Evolutionary conservation across 2,888 invertebrate genomes (phyloP).

Genomic region (Hofmannophila pseudospretella): DNA sequence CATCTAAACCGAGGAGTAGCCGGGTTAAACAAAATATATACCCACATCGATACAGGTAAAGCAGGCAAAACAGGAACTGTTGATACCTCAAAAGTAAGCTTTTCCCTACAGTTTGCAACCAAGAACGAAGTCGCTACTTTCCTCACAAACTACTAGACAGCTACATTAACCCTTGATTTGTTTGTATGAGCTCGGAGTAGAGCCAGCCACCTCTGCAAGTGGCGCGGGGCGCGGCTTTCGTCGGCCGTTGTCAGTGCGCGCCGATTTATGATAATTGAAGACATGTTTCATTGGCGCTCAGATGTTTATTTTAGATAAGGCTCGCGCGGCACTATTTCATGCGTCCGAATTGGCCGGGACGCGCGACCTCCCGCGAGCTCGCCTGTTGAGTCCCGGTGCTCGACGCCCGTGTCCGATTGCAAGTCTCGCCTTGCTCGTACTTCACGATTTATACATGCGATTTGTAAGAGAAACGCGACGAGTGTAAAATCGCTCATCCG

Average conservation of each 20-base stretch:
- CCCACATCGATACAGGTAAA: too few relatives aligned
- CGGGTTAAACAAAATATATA: too few relatives aligned
- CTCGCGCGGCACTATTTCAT: conserved; percentile 71
- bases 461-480: conserved; percentile 51
- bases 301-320: conserved; percentile 78
- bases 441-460: conserved; percentile 57
- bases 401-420: conserved; percentile 53
- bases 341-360: conserved; percentile 64
- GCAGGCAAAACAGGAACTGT: too few relatives aligned
- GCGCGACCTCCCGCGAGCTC: conserved; percentile 65
- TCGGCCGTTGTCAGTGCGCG: conserved; percentile 60
- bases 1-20: too few relatives aligned
- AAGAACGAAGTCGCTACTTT: too few relatives aligned
- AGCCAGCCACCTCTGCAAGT: conserved; percentile 37
- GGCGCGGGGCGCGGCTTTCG: conserved; percentile 59
- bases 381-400: conserved; percentile 15
- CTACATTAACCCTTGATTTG: conserved; percentile 36
- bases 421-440: conserved; percentile 54
- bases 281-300: conserved; percentile 73
- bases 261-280: conserved; percentile 78
- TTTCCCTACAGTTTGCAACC: too few relatives aligned
- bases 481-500: conserved; percentile 53
- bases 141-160: too few relatives aligned
- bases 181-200: conserved; percentile 29
- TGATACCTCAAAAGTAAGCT: too few relatives aligned